A percentile compares a stretch with the other conserved stretches of the same genome.
Conservation (phyloP, 2,113 vertebrate species). For the Athene noctua region DNA sequence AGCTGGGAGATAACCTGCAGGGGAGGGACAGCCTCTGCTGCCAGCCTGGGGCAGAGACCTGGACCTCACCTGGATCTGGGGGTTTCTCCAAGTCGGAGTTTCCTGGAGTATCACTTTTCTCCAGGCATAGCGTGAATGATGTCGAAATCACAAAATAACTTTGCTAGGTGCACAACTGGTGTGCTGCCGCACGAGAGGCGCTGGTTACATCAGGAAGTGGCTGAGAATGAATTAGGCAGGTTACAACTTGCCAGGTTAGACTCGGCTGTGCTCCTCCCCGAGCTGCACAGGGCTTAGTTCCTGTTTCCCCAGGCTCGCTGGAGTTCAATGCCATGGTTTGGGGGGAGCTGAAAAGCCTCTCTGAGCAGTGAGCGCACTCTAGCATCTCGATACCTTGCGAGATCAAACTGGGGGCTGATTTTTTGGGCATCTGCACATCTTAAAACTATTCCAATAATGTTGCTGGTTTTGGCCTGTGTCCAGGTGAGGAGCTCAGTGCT, state of each 20-base stretch:
- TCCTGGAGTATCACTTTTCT: slow-evolving; percentile 1
- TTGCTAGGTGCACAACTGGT: neutral
- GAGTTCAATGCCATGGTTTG: neutral
- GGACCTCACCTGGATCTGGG: neutral
- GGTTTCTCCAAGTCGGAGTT: neutral
- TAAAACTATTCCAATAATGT: neutral
- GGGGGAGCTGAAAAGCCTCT: too few species aligned
- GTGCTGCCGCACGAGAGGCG: fast-evolving
- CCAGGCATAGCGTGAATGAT: neutral
- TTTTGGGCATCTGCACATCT: neutral
- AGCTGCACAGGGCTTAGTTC: neutral
- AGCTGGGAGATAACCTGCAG: neutral
- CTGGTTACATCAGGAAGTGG: neutral
- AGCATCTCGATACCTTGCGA: neutral
- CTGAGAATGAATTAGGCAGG: neutral
- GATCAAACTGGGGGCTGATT: neutral
- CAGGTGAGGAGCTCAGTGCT: neutral
- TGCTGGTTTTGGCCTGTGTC: neutral
- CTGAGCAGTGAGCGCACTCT: neutral
- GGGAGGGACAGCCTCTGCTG: neutral
- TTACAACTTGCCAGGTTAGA: neutral
- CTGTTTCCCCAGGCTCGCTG: fast-evolving
- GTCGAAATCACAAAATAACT: neutral
- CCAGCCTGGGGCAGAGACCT: neutral
- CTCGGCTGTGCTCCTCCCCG: fast-evolving